Base-by-base conservation (phyloP, 2,888 invertebrate genomes). In the Zhuqinia jingwanae region DNA sequence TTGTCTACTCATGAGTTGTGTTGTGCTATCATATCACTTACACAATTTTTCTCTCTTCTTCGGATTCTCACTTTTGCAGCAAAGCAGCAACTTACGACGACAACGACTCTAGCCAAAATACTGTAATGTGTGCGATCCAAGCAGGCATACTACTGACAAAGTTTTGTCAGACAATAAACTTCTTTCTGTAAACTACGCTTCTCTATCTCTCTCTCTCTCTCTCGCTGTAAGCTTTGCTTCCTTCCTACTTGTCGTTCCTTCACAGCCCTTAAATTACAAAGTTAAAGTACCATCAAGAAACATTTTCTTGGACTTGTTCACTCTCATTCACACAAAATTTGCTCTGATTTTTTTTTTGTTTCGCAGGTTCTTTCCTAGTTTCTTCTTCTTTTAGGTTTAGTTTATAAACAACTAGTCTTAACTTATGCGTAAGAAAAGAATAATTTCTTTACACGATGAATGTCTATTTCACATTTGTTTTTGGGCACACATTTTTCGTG, bases 191-290 rank as follows among this genome's bases (percentile, higher is more conserved):
- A 36, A 36, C 36, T 36, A n/a, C n/a, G n/a, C 36, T 36, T 6
- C 36, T 36, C 36, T 8, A 6, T 36, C 5, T 36, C 5, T 36
- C 8, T 36, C 5, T 36, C 3, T 8, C 36, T 6, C 36, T n/a
- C n/a, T 75, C 8, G 1, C 53, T 30, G 20, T 63, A n/a, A 3
- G 10, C 65, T 65, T 76, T 53, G 2, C 47, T 50, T 70, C 17
- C 70, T 70, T 68, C 36, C 17, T 63, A 60, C 17, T 58, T 63
- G 77, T 36, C 50, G 73, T 47, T 25, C n/a, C 36, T 84, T 77
- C 77, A 84, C 84, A 84, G 77, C 84, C 45, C 68, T 68, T 84
- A 84, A 77, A 84, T 84, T 84, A 65, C 84, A 77, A 84, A 84
- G 84, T 84, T 84, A 77, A 65, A 83, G 56, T 70, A 65, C 30